Percentiles rank a stretch among this genome's conserved stretches.
Conservation (phyloP, 2,888 invertebrate genomes). For the Philonicus albiceps region DNA sequence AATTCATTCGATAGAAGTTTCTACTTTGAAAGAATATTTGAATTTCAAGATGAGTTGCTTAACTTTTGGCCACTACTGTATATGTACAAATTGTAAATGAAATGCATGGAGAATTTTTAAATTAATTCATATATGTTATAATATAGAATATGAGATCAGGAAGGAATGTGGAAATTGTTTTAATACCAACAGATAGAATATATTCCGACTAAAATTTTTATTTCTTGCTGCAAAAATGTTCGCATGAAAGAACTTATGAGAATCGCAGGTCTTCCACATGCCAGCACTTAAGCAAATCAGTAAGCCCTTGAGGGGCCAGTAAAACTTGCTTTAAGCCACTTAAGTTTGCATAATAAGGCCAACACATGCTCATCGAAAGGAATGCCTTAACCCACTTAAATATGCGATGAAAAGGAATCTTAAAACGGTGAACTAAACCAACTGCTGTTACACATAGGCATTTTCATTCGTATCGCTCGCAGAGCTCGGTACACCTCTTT, state of each 20-base stretch:
- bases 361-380: neutral
- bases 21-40: no score
- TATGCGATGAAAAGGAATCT: slow-evolving; percentile 27
- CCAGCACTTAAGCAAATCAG: neutral
- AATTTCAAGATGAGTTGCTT: no score
- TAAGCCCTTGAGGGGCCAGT: neutral
- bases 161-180: no score
- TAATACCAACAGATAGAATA: neutral
- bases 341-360: slow-evolving; percentile 11
- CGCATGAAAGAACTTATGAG: neutral
- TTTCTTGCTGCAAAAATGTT: neutral
- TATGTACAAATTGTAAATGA: no score
- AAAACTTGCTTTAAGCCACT: neutral
- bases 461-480: neutral
- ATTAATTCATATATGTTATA: no score
- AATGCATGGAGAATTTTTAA: no score
- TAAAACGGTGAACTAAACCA: neutral
- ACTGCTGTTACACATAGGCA: slow-evolving; percentile 20
- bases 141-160: no score
- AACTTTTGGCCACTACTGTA: no score
- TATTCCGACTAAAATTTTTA: neutral
- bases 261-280: neutral
- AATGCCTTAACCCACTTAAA: neutral
- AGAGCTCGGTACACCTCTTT: neutral
- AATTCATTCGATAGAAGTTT: no score